Evolutionary conservation across 2,113 vertebrate species (phyloP).

Genomic region (Bufo gargarizans): DNA sequence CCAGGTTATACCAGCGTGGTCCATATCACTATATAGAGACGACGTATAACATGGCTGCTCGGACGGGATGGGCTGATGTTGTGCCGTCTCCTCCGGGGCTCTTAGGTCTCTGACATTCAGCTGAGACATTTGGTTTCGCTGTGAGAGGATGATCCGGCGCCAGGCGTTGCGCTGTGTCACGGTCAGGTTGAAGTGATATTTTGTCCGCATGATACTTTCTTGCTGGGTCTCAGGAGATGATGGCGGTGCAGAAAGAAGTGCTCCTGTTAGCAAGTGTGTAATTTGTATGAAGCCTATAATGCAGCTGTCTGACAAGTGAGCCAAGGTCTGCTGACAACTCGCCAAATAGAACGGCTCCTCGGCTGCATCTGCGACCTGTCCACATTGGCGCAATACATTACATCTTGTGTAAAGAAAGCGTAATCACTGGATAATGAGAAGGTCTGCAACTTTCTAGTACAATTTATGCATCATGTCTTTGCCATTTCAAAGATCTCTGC

Average conservation of each 20-base stretch:
- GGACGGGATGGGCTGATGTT: not conserved
- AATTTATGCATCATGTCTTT: not conserved
- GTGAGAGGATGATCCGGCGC: not conserved
- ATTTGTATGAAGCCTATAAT: conserved; percentile 23
- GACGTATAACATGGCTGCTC: not conserved
- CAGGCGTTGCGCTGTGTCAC: not conserved
- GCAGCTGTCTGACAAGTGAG: not conserved
- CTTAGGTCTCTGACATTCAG: not conserved
- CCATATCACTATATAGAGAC: not conserved
- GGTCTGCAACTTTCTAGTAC: not conserved
- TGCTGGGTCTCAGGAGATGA: not conserved
- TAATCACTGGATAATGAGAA: no score
- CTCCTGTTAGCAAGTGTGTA: conserved; percentile 14
- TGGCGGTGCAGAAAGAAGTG: not conserved
- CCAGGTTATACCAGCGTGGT: not conserved
- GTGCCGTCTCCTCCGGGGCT: not conserved
- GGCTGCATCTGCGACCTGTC: not conserved
- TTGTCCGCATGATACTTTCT: conserved; percentile 15
- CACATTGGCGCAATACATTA: not conserved
- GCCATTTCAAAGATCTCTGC: not conserved
- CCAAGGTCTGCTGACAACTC: not conserved
- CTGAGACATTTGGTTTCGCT: not conserved
- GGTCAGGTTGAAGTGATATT: conserved; percentile 30
- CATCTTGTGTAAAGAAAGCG: not conserved
- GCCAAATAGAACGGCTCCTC: not conserved